Base-by-base conservation (phyloP, 2,113 vertebrate genomes). In the Eira barbara region DNA sequence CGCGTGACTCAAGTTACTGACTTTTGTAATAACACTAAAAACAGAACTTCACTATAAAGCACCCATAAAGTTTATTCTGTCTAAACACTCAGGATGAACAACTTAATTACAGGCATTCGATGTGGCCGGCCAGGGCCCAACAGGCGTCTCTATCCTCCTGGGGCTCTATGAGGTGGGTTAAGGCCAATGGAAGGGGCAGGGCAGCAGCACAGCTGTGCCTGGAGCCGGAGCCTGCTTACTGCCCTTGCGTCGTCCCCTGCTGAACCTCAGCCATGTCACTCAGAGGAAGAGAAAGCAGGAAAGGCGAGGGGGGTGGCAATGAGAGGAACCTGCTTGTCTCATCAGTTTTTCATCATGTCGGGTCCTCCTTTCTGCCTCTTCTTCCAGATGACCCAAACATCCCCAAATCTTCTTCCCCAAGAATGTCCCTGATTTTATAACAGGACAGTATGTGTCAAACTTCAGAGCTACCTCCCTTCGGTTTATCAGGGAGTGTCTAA, bases 341-440 rank as follows among this genome's bases (percentile, higher is more conserved):
- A 59, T 49, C 71, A 63, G 73, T 34, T 21, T 36, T 6, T n/a
- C 91, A 36, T 20, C 89, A 20, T 2, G 59, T n/a, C 31, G 1
- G 23, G 39, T 82, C 74, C 36, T 78, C 84, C 67, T 80, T 42
- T 31, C 49, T 52, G 69, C 52, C 74, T 47, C 25, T 65, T 25
- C 49, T 80, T 69, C 67, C n/a, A 86, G 49, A 45, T 73, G 84
- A 90, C 74, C 96, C 88, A 45, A n/a, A 49, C 92, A 89, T 21
- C 52, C 71, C 81, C 67, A 6, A 36, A 63, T 36, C 29, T 11
- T 31, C 31, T 52, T 27, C 65, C 69, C 49, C 79, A 80, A 49
- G 73, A 69, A 52, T 2, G 10, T 4, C 65, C 83, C 73, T 0
- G 23, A 27, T 45, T 81, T 79, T 55, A 0, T 18, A 78, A 82